Conservation (phyloP, 2,113 vertebrate genomes). For the Microcebus murinus region DNA sequence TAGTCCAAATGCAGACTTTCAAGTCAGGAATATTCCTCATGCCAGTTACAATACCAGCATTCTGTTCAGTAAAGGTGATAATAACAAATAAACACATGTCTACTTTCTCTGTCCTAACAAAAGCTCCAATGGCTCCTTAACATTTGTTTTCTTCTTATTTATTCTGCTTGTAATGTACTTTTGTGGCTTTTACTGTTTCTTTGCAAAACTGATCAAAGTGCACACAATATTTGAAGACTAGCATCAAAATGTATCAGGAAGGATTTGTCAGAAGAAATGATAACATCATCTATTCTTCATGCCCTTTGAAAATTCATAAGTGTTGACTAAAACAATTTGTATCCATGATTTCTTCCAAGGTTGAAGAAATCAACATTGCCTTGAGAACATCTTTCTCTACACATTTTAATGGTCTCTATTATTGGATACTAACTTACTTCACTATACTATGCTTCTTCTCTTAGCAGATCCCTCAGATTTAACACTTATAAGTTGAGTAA, state of each 20-base stretch:
- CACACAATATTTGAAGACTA: neutral
- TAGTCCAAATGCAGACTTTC: neutral
- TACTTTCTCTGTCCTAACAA: neutral
- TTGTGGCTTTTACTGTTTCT: neutral
- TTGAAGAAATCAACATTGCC: neutral
- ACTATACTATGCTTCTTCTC: conserved; percentile 39
- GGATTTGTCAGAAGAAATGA: neutral
- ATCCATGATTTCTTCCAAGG: neutral
- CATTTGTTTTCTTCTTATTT: neutral
- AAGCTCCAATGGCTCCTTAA: neutral
- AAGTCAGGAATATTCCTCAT: neutral
- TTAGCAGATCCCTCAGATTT: conserved; percentile 17
- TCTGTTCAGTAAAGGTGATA: neutral
- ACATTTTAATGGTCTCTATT: conserved; percentile 21
- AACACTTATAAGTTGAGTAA: conserved; percentile 58
- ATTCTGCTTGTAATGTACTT: neutral
- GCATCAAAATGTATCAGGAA: neutral
- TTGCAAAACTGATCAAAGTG: neutral
- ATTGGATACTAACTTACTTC: conserved; percentile 22
- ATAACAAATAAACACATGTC: neutral
- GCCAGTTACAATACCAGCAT: neutral
- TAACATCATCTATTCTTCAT: neutral
- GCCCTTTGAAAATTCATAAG: neutral
- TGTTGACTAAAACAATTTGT: neutral
- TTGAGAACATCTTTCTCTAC: neutral